Evolutionary conservation across 2,888 invertebrate genomes (phyloP).

Genomic region (Ctena decussata): DNA sequence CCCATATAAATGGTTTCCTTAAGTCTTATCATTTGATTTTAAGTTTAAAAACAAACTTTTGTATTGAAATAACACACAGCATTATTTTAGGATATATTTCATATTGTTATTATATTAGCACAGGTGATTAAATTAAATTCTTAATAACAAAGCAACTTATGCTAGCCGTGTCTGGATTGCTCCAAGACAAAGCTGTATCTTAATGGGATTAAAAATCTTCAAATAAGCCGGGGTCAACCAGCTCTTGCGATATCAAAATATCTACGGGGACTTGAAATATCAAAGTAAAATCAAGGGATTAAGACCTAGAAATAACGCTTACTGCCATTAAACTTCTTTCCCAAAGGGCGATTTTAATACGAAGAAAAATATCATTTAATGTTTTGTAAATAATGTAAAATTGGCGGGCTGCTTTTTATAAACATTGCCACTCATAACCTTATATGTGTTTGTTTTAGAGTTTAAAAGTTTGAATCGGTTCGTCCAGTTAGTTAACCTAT

Average conservation of each 20-base stretch:
- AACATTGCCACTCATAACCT: slow-evolving; percentile 9
- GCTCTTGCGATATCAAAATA: neutral
- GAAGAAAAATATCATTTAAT: slow-evolving; percentile 13
- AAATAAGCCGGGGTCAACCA: neutral
- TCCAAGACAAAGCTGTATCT: neutral
- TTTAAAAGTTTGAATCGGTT: neutral
- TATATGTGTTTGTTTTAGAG: slow-evolving; percentile 2
- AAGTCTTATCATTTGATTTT: slow-evolving; percentile 12
- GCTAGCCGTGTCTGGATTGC: neutral
- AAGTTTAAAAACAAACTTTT: neutral
- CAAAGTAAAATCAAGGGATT: slow-evolving; percentile 2
- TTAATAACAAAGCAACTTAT: neutral
- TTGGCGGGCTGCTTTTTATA: slow-evolving; percentile 19
- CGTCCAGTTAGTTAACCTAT: too few relatives aligned
- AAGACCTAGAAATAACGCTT: neutral
- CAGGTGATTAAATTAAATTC: neutral
- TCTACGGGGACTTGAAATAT: neutral
- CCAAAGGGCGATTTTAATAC: neutral
- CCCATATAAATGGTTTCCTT: too few relatives aligned
- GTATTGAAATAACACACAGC: neutral
- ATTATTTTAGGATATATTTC: slow-evolving; percentile 1
- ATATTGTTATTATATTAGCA: neutral
- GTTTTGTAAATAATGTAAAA: slow-evolving; percentile 7
- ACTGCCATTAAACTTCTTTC: slow-evolving; percentile 2
- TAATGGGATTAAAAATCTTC: too few relatives aligned